Conservation (phyloP, 2,888 invertebrate species). For the Apeira syringaria region DNA sequence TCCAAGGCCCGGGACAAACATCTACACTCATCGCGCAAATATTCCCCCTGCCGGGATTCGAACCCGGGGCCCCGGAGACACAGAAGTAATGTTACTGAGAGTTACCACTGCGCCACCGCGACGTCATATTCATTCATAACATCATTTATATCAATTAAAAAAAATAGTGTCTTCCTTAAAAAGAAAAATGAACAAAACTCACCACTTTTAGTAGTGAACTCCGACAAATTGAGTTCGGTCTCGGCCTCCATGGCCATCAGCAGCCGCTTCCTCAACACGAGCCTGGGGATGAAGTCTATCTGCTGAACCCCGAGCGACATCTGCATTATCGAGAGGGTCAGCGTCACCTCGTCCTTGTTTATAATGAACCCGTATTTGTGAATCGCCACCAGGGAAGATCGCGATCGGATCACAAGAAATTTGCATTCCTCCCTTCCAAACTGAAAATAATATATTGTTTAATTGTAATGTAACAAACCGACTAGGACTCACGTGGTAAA, state of each 20-base stretch:
- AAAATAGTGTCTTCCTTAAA: too few species aligned
- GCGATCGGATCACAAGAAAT: slow-evolving; percentile 55
- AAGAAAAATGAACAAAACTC: slow-evolving; percentile 12
- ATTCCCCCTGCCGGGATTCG: too few species aligned
- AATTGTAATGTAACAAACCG: too few species aligned
- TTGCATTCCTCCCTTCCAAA: slow-evolving; percentile 56
- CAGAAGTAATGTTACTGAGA: too few species aligned
- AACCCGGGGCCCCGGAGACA: too few species aligned
- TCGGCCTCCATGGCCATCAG: slow-evolving; percentile 34
- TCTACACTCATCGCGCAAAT: too few species aligned
- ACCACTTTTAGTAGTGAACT: slow-evolving; percentile 61
- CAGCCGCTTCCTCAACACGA: slow-evolving; percentile 50
- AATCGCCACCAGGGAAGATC: slow-evolving; percentile 46
- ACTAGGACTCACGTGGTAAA: too few species aligned
- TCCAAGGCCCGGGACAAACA: too few species aligned
- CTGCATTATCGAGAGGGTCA: slow-evolving; percentile 43
- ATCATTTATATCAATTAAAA: too few species aligned
- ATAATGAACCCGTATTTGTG: slow-evolving; percentile 56
- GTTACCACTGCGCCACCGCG: too few species aligned
- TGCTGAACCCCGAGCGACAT: slow-evolving; percentile 36
- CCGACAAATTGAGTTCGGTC: slow-evolving; percentile 45
- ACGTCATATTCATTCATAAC: too few species aligned
- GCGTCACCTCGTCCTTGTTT: slow-evolving; percentile 43
- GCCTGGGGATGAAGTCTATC: slow-evolving; percentile 55
- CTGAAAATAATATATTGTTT: too few species aligned